A percentile compares a stretch with the other conserved stretches of the same genome.
Evolutionary conservation across 2,888 invertebrate species (phyloP).

Genomic region (Biston betularia): DNA sequence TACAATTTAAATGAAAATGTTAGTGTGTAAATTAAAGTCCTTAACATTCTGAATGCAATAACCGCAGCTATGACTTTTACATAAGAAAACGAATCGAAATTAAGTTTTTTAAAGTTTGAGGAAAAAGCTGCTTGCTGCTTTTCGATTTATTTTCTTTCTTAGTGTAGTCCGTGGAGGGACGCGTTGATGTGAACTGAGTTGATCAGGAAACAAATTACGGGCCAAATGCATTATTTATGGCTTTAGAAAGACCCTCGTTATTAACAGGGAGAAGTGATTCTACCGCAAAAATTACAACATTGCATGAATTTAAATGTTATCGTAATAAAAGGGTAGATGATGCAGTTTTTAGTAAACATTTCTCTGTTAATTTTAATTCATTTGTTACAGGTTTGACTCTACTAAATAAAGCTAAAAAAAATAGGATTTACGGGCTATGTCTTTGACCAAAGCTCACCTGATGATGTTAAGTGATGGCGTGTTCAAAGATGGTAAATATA

Average conservation of each 20-base stretch:
- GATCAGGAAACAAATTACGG: constrained; percentile 47
- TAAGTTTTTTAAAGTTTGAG: background rate
- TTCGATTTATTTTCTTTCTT: background rate
- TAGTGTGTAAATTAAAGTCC: too few relatives aligned
- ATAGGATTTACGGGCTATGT: too few relatives aligned
- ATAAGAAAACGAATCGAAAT: too few relatives aligned
- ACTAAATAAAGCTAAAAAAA: too few relatives aligned
- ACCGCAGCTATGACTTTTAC: too few relatives aligned
- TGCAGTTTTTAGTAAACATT: constrained; percentile 4
- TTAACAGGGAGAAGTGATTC: constrained; percentile 19
- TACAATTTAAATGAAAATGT: too few relatives aligned
- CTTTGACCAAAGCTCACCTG: too few relatives aligned
- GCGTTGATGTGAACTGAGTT: constrained; percentile 39
- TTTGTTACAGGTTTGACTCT: background rate
- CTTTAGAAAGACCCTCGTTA: constrained; percentile 17
- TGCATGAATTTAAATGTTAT: constrained; percentile 12
- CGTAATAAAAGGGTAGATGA: constrained; percentile 16
- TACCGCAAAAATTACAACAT: constrained; percentile 20
- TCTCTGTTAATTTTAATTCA: background rate
- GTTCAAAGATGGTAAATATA: too few relatives aligned
- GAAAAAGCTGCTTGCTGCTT: background rate
- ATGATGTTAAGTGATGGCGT: too few relatives aligned
- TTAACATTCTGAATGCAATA: too few relatives aligned
- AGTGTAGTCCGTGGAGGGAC: constrained; percentile 6
- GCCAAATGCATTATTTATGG: constrained; percentile 45